Base-by-base conservation (phyloP, 2,888 invertebrate genomes). In the Bombyx huttoni region DNA sequence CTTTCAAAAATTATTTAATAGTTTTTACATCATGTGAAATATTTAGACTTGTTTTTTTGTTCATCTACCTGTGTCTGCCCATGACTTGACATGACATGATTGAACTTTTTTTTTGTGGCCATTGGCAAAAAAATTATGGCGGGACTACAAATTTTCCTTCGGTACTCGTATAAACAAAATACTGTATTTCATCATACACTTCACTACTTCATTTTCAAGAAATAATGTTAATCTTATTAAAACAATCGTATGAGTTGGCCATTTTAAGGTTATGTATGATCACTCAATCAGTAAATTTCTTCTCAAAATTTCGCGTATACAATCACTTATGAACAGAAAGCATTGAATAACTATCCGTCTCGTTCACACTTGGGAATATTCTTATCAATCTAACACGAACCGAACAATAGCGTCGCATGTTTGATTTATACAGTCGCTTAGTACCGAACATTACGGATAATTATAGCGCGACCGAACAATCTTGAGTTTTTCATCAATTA, bases 351-450 rank as follows among this genome's bases (percentile, higher is more conserved):
- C 78, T 83, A 80, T 81, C 86, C 79, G 73, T 87, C 88, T 74
- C 88, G 73, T 84, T 88, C 85, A 81, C 88, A 84, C 88, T 83
- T 73, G 77, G 78, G 83, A 78, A 81, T 81, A 82, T 81, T 81
- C 83, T 85, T 84, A 87, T 88, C 88, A 88, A 88, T 88, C 85
- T 84, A 83, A 81, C 85, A 75, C 79, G 85, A 87, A 85, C 88
- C 88, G 86, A 88, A 88, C 86, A 87, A 87, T 84, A 88, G 87
- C 80, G 75, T 81, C 84, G 81, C 85, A 81, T 86, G 84, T 88
- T 86, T 87, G 88, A 88, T 88, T 88, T 88, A 87, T 86, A 83
- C 80, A 85, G 78, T 84, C 88, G 87, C 86, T 88, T 87, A 87
- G 88, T 85, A 83, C 81, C 49, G 81, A 87, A 83, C 85, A 87